Conservation (phyloP, 2,113 vertebrate species). For the Mormoops blainvillei region DNA sequence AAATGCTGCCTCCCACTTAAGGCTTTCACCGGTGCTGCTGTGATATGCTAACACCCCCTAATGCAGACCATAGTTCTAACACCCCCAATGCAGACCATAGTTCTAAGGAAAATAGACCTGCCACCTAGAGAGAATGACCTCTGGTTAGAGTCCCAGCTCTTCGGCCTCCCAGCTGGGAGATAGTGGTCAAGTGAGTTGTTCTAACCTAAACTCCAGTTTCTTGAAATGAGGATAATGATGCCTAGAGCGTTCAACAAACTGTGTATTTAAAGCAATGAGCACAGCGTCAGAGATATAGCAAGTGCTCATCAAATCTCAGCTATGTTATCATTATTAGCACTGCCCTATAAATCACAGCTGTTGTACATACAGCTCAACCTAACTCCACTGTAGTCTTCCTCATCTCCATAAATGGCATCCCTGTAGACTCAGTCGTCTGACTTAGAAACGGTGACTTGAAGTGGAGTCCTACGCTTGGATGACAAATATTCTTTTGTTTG, state of each 20-base stretch:
- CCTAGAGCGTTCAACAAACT: not conserved
- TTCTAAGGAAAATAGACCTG: not conserved
- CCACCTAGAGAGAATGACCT: not conserved
- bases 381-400: not conserved
- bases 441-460: not conserved
- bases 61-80: not conserved
- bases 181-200: not conserved
- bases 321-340: not conserved
- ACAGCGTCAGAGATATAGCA: not conserved
- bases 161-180: not conserved
- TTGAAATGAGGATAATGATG: not conserved
- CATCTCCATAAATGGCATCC: not conserved
- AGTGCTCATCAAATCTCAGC: not conserved
- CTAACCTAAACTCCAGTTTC: not conserved
- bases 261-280: not conserved
- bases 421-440: not conserved
- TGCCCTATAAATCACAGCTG: not conserved
- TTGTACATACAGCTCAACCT: not conserved
- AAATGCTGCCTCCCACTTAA: not conserved
- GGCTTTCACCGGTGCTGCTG: not conserved
- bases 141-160: not conserved
- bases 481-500: conserved; percentile 30
- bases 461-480: not conserved
- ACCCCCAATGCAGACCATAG: not conserved
- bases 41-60: not conserved